Base-by-base conservation (phyloP, 2,888 invertebrate genomes). In the Helicoverpa assulta region DNA sequence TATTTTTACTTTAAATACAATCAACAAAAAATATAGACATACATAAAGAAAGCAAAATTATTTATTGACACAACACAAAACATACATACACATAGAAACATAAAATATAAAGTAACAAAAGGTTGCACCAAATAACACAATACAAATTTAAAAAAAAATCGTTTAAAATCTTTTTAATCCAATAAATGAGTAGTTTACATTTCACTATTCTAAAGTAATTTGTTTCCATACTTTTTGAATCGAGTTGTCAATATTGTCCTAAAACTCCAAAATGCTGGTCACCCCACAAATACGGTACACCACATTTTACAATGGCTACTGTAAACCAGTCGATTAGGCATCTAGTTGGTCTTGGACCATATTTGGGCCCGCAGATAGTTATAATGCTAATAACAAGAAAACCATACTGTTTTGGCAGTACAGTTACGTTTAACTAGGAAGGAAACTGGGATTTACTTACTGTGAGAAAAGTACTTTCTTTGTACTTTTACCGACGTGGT, bases 311-410 rank as follows among this genome's bases (percentile, higher is more conserved):
- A 83, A 83, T 72, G 58, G 73, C 70, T 64, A 67, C 81, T 53
- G 73, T 79, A 71, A 40, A 64, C 77, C 81, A 73, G 70, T 80
- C 80, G 81, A 81, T 83, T 80, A 72, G 68, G 55, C 21, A 64
- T 69, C 69, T 73, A 60, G 81, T 70, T 64, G 75, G 70, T 74
- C 71, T 65, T 63, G 63, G 54, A 7, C 83, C 83, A 78, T 83
- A 83, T 81, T 81, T 68, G 83, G 81, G 26, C 6, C 51, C 59
- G 47, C 67, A 16, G 83, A 83, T 83, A 83, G 83, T 83, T 83
- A 74, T 76, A 83, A 78, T 74, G 66, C 65, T 80, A 83, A 74
- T 81, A 81, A 69, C 67, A 50, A 47, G 76, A 78, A 58, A 59
- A 60, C 73, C 50, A 69, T 60, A 78, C 62, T 56, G 56, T 40